Base-by-base conservation (phyloP, 2,797 vertebrate species). In the Buphagus erythrorhynchus region DNA sequence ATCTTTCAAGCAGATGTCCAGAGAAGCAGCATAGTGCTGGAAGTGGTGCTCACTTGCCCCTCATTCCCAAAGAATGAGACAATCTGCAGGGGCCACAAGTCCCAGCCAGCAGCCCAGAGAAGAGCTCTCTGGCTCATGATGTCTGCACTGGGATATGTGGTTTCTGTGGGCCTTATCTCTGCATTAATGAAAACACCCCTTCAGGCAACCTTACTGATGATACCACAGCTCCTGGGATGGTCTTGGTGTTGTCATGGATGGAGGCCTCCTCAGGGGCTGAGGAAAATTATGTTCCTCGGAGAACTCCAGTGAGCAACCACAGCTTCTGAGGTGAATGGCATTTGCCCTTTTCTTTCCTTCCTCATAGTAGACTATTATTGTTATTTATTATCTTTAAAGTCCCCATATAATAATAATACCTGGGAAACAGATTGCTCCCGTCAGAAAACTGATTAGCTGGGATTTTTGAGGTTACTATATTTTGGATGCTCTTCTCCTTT, bases 401-500 rank as follows among this genome's bases (percentile, higher is more conserved):
- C 93, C 95, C 97, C 84, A 75, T 92, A 93, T 94, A 95, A 96
- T 90, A 92, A 96, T 92, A 93, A 93, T 84, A 95, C 78, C 88
- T 86, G 75, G 89, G 79, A 97, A 97, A 96, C 86, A 75, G 87
- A 96, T 95, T 91, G 94, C 89, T 94, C 83, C 90, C 75, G n/a
- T 94, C 96, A 96, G 95, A 96, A 95, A 97, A 93, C 94, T 97
- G 97, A 97, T 97, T 96, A 96, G 96, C 90, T 33, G 22, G 92
- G 95, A 94, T 96, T 97, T 97, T 92, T 97, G 88, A 97, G 96
- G 97, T 97, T 98, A 96, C 96, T 97, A 97, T 97, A 97, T 97
- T 97, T 96, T 71, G 96, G 97, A 93, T 59, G 94, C 86, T 95
- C 65, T 94, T 93, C 90, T 93, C 84, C 57, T 96, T 51, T 97